A percentile compares a stretch with the other conserved stretches of the same genome.
Conservation (phyloP, 2,113 vertebrate species). For the Calidris pugnax region DNA sequence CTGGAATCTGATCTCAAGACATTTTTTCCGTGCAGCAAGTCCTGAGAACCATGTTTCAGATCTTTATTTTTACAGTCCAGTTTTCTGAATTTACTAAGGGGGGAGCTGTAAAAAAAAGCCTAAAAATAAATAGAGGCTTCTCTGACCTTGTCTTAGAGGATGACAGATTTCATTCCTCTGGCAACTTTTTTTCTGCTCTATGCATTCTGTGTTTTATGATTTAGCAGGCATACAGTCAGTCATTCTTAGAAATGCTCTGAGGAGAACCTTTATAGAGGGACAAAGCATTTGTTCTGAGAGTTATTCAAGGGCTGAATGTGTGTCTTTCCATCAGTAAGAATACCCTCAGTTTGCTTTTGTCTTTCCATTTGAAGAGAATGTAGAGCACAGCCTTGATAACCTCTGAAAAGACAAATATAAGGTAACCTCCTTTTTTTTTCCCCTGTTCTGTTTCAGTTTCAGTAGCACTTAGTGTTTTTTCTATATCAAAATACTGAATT, state of each 20-base stretch:
- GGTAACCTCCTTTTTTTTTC: background rate
- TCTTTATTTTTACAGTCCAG: background rate
- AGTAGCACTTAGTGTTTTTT: background rate
- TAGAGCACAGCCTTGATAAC: background rate
- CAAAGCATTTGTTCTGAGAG: background rate
- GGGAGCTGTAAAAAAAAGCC: background rate
- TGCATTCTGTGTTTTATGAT: background rate
- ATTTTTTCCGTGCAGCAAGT: background rate
- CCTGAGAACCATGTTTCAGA: background rate
- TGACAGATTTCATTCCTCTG: background rate
- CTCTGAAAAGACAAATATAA: background rate
- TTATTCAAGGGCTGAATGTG: background rate
- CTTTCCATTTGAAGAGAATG: background rate
- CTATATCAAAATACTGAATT: background rate
- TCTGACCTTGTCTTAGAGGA: background rate
- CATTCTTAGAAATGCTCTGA: background rate
- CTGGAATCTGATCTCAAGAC: background rate
- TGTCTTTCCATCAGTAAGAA: background rate
- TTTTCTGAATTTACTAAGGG: background rate
- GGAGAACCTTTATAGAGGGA: background rate
- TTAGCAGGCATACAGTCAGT: background rate
- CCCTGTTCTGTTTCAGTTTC: background rate
- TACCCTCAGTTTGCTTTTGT: background rate
- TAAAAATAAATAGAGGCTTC: background rate
- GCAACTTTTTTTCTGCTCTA: background rate